phyloP scores from a whole-genome alignment of 2,888 invertebrate species.

The Ophion ventricosus region DNA sequence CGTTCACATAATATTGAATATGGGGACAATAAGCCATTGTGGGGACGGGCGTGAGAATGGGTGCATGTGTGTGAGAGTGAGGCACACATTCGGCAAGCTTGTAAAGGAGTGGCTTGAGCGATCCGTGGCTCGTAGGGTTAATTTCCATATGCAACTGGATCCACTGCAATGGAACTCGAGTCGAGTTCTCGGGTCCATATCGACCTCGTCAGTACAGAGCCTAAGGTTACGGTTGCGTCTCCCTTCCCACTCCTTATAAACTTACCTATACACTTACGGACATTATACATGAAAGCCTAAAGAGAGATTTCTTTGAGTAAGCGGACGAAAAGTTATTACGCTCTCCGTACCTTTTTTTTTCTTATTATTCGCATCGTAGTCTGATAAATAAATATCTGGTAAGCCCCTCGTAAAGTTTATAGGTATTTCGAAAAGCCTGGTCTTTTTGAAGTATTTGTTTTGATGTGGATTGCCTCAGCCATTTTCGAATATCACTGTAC shows the following conservation, averaged over 20 bases:
- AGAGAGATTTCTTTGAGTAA: background rate
- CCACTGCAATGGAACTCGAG: constrained; percentile 56
- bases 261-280: background rate
- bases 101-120: constrained; percentile 31
- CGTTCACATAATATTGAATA: background rate
- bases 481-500: background rate
- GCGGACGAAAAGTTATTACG: background rate
- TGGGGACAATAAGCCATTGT: background rate
- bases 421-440: background rate
- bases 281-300: background rate
- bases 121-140: constrained; percentile 31
- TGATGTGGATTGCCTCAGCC: no score
- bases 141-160: constrained; percentile 63
- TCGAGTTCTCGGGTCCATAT: constrained; percentile 31
- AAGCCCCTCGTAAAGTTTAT: background rate
- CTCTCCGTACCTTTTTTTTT: background rate
- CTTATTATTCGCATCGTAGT: background rate
- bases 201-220: constrained; percentile 16
- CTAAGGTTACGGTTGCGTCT: constrained; percentile 52
- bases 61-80: background rate
- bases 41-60: background rate
- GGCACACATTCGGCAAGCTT: constrained; percentile 48
- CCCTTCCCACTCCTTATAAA: background rate
- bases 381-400: background rate
- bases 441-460: background rate